Percentiles rank a stretch among this genome's conserved stretches.
Evolutionary conservation across 2,888 invertebrate genomes (phyloP).

Genomic region (Malacosoma neustria): DNA sequence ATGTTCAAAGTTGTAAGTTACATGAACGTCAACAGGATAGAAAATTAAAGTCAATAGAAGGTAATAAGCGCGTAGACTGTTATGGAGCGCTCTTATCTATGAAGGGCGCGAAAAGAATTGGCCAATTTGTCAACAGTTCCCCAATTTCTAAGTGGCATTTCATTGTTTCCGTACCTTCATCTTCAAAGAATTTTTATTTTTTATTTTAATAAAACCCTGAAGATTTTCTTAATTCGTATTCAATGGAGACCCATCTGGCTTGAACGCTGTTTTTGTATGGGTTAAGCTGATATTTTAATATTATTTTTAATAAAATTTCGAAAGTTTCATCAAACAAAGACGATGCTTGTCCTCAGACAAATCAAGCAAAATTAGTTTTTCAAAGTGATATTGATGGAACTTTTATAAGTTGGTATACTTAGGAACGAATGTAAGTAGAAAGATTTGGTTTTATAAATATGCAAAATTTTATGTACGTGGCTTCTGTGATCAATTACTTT

Average conservation of each 20-base stretch:
- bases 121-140: conserved; percentile 59
- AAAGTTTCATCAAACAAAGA: conserved; percentile 1
- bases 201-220: conserved; percentile 1
- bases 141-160: conserved; percentile 49
- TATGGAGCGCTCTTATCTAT: conserved; percentile 50
- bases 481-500: too few relatives aligned
- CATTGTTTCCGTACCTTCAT: conserved; percentile 47
- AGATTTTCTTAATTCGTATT: conserved; percentile 2
- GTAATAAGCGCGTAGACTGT: conserved; percentile 55
- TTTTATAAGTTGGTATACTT: neutral
- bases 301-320: neutral
- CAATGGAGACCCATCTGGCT: neutral
- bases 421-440: neutral
- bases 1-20: too few relatives aligned
- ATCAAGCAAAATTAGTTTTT: neutral
- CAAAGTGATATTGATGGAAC: neutral
- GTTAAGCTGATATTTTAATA: neutral
- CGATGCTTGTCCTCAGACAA: neutral
- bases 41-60: conserved; percentile 70
- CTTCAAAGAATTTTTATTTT: conserved; percentile 20
- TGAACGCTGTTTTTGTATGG: neutral
- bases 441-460: too few relatives aligned
- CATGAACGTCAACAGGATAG: conserved; percentile 69
- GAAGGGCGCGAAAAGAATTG: conserved; percentile 47
- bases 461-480: too few relatives aligned